Conservation (phyloP, 1,140 invertebrate genomes). For the Drosophila kohkoa region DNA sequence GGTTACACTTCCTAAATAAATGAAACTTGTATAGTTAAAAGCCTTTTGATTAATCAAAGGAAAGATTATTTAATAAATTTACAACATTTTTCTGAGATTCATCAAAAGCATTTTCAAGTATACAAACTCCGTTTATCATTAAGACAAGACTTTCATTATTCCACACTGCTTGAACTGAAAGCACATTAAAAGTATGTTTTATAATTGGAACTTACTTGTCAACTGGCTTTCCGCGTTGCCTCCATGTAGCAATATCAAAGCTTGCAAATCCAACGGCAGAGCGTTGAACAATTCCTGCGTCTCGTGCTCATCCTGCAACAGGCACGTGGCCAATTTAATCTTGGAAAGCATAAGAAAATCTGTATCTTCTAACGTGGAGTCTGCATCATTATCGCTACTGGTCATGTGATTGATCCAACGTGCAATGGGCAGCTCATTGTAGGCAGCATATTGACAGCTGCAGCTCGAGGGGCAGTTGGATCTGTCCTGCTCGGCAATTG, state of each 20-base stretch:
- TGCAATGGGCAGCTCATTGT: conserved; percentile 85
- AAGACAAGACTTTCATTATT: neutral
- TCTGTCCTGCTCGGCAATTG: conserved; percentile 32
- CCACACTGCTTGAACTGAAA: too few species aligned
- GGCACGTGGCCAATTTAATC: conserved; percentile 87
- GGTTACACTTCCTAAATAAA: too few species aligned
- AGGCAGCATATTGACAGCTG: conserved; percentile 85
- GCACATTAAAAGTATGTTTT: too few species aligned
- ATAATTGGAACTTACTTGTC: conserved; percentile 46
- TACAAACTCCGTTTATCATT: neutral
- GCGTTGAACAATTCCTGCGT: conserved; percentile 84
- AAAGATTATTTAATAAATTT: too few species aligned
- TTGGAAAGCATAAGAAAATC: conserved; percentile 75
- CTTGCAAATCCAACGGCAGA: conserved; percentile 87
- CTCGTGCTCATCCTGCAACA: conserved; percentile 85
- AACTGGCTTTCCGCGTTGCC: conserved; percentile 83
- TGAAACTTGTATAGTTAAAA: too few species aligned
- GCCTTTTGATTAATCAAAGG: too few species aligned
- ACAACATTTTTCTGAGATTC: too few species aligned
- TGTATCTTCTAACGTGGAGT: conserved; percentile 42
- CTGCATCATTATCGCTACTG: conserved; percentile 24
- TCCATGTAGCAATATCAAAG: conserved; percentile 85
- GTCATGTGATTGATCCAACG: conserved; percentile 84
- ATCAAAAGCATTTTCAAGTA: too few species aligned
- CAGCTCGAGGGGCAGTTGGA: conserved; percentile 85